These are phyloP conservation scores for Elymnias hypermnestra DNA, from an alignment of 1,140 invertebrate species.

Conservation along the genomic window DNA sequence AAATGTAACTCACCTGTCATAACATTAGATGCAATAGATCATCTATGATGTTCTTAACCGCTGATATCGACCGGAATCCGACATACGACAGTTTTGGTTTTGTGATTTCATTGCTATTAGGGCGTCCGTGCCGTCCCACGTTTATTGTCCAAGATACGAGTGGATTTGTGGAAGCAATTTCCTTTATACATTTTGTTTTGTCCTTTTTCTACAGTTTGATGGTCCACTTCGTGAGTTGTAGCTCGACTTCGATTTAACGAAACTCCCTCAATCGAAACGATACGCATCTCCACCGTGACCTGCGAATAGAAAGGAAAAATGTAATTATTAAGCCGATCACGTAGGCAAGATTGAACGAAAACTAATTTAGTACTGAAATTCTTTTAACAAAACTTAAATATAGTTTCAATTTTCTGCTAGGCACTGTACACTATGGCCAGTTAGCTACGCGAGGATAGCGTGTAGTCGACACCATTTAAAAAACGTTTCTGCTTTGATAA, in stretches of 20 bases:
- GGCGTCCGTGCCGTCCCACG: slow-evolving; percentile 60
- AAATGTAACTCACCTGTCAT: too few species aligned
- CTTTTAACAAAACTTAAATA: slow-evolving; percentile 46
- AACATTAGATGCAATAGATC: slow-evolving; percentile 20
- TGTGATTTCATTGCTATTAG: slow-evolving; percentile 75
- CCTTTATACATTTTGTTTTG: slow-evolving; percentile 76
- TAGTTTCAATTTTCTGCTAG: slow-evolving; percentile 19
- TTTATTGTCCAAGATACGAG: slow-evolving; percentile 75
- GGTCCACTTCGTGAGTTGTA: slow-evolving; percentile 66
- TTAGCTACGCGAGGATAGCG: background rate
- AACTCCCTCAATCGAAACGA: slow-evolving; percentile 55
- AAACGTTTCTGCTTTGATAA: background rate
- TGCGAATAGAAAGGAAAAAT: slow-evolving; percentile 39
- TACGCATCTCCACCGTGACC: slow-evolving; percentile 54
- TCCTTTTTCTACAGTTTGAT: slow-evolving; percentile 74
- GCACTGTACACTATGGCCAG: background rate
- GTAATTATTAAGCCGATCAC: slow-evolving; percentile 65
- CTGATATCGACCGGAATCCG: slow-evolving; percentile 53
- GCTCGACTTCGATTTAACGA: slow-evolving; percentile 63
- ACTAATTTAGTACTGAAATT: slow-evolving; percentile 58
- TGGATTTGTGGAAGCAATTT: slow-evolving; percentile 76
- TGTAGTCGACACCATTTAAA: background rate
- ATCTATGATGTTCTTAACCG: slow-evolving; percentile 38
- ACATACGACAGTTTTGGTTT: slow-evolving; percentile 70
- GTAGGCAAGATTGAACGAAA: slow-evolving; percentile 51